Conservation (phyloP, 2,797 vertebrate genomes). For the Sebastes oblongus region DNA sequence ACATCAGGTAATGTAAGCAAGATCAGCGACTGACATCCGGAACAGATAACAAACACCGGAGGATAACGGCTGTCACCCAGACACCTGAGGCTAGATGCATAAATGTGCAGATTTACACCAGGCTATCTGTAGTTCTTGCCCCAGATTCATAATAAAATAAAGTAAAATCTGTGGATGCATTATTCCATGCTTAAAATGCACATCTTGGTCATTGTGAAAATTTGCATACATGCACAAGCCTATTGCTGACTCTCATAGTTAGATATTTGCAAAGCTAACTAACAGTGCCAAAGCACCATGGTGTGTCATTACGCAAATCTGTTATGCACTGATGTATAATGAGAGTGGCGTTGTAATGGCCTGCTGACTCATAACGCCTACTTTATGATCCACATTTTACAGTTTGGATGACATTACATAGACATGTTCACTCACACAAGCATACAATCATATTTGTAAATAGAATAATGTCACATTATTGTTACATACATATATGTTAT, state of each 20-base stretch:
- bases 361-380: background rate
- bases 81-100: background rate
- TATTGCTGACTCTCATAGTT: background rate
- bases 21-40: conserved; percentile 10
- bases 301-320: background rate
- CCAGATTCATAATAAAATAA: background rate
- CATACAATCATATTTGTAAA: background rate
- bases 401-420: background rate
- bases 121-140: background rate
- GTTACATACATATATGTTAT: background rate
- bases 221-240: background rate
- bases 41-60: conserved; percentile 16
- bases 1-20: background rate
- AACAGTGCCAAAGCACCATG: background rate
- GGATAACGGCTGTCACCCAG: conserved; percentile 7
- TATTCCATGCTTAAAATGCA: background rate
- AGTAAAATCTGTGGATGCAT: background rate
- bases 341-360: background rate
- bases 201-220: background rate
- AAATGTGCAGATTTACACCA: conserved; percentile 10
- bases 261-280: background rate
- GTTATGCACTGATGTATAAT: background rate
- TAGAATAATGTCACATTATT: background rate
- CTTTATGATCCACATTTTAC: background rate
- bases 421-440: background rate